Percentiles rank a stretch among this genome's conserved stretches.
These are phyloP conservation scores for Drosophila sturtevanti DNA, from an alignment of 1,140 invertebrate species.

Conservation along the genomic window DNA sequence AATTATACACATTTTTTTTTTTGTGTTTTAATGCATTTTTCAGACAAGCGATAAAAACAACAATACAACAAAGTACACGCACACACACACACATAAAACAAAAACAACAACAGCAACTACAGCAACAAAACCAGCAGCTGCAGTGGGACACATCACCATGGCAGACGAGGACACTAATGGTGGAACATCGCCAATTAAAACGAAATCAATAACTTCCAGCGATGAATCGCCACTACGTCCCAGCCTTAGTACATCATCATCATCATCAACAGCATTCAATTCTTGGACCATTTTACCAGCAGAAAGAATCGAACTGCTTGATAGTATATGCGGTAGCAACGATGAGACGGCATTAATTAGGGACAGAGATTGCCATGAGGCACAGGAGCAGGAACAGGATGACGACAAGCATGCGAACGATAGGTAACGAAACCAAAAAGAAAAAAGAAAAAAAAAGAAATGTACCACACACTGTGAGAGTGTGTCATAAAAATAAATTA, in stretches of 20 bases:
- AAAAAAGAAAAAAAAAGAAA: background rate
- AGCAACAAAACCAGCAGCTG: background rate
- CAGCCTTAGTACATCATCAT: conserved; percentile 38
- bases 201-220: conserved; percentile 9
- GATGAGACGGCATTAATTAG: background rate
- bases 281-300: conserved; percentile 59
- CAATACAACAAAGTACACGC: background rate
- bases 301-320: conserved; percentile 37
- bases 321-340: background rate
- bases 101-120: conserved; percentile 13
- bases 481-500: background rate
- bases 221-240: conserved; percentile 20
- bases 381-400: background rate
- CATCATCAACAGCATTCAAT: conserved; percentile 23
- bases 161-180: conserved; percentile 26
- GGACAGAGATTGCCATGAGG: background rate
- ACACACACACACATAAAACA: conserved; percentile 5
- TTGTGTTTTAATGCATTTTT: conserved; percentile 12
- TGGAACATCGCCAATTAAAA: conserved; percentile 15
- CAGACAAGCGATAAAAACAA: background rate
- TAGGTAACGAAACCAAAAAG: conserved; percentile 18
- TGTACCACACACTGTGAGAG: no score
- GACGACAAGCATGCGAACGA: conserved; percentile 48
- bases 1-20: conserved; percentile 30
- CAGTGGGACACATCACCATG: no score